These are phyloP conservation scores for Neoscelio sp. DNA, from an alignment of 2,888 invertebrate genomes.

Conservation along the genomic window DNA sequence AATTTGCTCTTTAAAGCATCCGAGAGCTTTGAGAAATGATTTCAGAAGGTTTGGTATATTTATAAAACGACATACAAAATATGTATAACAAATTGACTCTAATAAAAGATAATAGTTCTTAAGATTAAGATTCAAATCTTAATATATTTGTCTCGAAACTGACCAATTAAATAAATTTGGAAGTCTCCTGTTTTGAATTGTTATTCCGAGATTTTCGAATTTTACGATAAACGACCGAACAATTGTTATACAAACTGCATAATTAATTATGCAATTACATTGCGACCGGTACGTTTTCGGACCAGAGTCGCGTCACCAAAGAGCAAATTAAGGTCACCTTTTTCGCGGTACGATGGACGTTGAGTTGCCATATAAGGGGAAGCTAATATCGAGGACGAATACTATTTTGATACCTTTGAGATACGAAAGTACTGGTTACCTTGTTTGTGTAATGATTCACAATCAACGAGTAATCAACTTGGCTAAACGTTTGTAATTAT, in stretches of 20 bases:
- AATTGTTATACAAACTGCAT: slow-evolving; percentile 27
- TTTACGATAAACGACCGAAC: slow-evolving; percentile 3
- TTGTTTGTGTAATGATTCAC: slow-evolving; percentile 68
- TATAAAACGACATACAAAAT: too few species aligned
- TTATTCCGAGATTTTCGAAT: too few species aligned
- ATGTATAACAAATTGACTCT: too few species aligned
- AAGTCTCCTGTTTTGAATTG: too few species aligned
- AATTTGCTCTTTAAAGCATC: too few species aligned
- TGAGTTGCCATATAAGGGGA: slow-evolving; percentile 63
- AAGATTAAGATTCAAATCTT: too few species aligned
- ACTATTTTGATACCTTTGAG: slow-evolving; percentile 67
- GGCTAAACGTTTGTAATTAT: slow-evolving; percentile 55
- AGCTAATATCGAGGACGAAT: slow-evolving; percentile 68
- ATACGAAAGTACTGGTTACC: slow-evolving; percentile 65
- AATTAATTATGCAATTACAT: slow-evolving; percentile 54
- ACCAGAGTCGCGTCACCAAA: slow-evolving; percentile 57
- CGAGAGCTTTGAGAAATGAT: too few species aligned
- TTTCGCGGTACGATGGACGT: slow-evolving; percentile 57
- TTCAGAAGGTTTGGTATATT: too few species aligned
- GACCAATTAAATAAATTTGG: too few species aligned
- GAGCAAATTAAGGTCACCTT: slow-evolving; percentile 68
- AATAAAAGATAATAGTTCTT: too few species aligned
- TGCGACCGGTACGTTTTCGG: slow-evolving; percentile 58
- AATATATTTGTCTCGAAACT: too few species aligned
- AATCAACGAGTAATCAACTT: slow-evolving; percentile 33